Percentiles rank a stretch among this genome's conserved stretches.
Conservation (phyloP, 2,797 vertebrate species). For the Calcarius lapponicus region DNA sequence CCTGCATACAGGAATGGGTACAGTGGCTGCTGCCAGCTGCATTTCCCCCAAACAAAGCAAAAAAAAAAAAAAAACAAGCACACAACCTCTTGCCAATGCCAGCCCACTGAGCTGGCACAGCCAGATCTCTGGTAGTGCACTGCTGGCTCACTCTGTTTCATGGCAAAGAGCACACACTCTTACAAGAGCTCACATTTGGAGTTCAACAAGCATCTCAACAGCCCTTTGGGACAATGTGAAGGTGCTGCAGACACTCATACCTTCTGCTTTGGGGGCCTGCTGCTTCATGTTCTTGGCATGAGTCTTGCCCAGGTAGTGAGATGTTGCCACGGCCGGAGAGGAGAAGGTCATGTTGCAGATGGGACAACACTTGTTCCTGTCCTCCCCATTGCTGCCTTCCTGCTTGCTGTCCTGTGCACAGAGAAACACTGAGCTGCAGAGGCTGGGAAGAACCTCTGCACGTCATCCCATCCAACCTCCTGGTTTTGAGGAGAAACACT, state of each 20-base stretch:
- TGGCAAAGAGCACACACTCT: not conserved
- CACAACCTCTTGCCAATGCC: not conserved
- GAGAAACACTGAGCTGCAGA: not conserved
- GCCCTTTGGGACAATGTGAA: fast-evolving
- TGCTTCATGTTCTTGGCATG: conserved; percentile 93
- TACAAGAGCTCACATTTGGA: not conserved
- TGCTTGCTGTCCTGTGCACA: conserved; percentile 66
- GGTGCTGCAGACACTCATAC: conserved; percentile 64
- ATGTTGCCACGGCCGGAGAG: conserved; percentile 90
- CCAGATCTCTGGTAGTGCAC: not conserved
- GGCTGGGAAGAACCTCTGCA: not conserved
- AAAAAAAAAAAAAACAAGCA: not conserved
- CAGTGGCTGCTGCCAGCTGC: not conserved
- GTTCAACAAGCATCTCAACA: not conserved
- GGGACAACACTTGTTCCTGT: conserved; percentile 88
- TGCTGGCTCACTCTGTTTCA: not conserved
- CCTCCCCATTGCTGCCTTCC: conserved; percentile 82
- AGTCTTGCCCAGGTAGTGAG: conserved; percentile 95
- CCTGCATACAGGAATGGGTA: not conserved
- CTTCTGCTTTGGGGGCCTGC: conserved; percentile 79
- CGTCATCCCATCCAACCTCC: not conserved
- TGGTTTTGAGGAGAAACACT: not conserved
- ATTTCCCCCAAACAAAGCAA: not conserved
- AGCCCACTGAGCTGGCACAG: not conserved
- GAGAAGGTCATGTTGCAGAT: conserved; percentile 97